These are phyloP conservation scores for Brachionus asplanchnoidis DNA, from an alignment of 1,140 invertebrate species.

Conservation along the genomic window DNA sequence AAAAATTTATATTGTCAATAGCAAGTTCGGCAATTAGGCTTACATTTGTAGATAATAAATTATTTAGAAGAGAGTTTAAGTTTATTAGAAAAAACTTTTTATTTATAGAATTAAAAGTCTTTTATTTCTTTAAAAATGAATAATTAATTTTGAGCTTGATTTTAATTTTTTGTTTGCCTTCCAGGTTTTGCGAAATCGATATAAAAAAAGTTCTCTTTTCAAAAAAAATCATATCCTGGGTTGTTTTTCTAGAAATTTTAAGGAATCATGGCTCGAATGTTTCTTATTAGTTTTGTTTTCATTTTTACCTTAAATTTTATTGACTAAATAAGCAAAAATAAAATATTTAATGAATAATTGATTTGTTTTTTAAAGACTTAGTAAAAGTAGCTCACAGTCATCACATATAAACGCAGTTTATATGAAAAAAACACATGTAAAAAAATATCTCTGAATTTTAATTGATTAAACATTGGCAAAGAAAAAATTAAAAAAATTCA, in stretches of 20 bases:
- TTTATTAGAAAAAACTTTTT: no score
- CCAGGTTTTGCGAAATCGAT: no score
- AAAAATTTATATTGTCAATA: no score
- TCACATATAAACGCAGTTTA: neutral
- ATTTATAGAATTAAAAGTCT: no score
- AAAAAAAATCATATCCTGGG: neutral
- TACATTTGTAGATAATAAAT: no score
- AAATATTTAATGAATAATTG: neutral
- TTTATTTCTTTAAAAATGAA: no score
- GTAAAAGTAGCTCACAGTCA: neutral
- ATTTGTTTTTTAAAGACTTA: neutral
- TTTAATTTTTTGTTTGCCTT: no score
- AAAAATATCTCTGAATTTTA: neutral
- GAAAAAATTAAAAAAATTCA: neutral
- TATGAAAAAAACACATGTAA: neutral
- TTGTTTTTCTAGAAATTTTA: neutral
- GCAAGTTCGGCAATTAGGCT: no score
- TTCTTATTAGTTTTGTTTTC: neutral
- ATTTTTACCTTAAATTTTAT: neutral
- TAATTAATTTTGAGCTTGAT: no score
- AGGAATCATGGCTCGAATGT: neutral
- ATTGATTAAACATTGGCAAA: neutral
- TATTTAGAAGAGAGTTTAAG: no score
- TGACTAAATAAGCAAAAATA: neutral
- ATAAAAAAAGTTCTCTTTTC: neutral